Evolutionary conservation across 2,797 vertebrate genomes (phyloP).

Genomic region (Moxostoma hubbsi): DNA sequence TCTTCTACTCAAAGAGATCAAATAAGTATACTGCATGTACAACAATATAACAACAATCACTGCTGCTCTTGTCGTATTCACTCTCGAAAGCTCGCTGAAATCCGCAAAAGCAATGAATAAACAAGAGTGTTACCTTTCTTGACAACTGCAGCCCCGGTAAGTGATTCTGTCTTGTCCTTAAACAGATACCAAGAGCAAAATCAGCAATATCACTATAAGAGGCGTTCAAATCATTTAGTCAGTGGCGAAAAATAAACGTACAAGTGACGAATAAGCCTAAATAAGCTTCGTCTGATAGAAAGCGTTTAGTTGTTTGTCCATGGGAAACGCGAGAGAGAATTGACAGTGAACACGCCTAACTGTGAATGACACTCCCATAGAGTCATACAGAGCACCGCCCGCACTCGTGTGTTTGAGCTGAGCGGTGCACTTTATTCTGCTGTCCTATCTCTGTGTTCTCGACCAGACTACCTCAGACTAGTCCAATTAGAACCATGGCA

Average conservation of each 20-base stretch:
- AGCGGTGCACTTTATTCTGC: constrained; percentile 13
- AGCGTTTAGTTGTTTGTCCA: constrained; percentile 29
- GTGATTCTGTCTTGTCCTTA: constrained; percentile 11
- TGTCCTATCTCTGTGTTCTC: background rate
- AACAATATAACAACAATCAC: constrained; percentile 11
- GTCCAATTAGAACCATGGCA: background rate
- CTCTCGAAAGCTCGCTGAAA: background rate
- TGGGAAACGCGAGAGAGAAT: constrained; percentile 11
- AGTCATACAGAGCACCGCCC: constrained; percentile 32
- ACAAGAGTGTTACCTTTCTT: constrained; percentile 26
- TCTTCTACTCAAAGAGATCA: background rate
- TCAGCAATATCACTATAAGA: background rate
- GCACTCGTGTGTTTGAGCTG: constrained; percentile 13
- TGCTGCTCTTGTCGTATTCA: background rate
- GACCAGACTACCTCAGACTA: background rate
- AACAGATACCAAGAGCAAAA: background rate
- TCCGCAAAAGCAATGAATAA: background rate
- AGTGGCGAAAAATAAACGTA: background rate
- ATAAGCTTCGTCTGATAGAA: constrained; percentile 19
- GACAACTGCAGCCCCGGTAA: background rate
- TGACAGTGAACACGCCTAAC: constrained; percentile 37
- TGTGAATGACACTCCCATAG: constrained; percentile 42
- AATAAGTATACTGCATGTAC: background rate
- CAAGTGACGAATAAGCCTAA: background rate
- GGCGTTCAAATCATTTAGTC: no score